Percentiles rank a stretch among this genome's conserved stretches.
Conservation (phyloP, 2,797 vertebrate species). For the Chrosomus eos region DNA sequence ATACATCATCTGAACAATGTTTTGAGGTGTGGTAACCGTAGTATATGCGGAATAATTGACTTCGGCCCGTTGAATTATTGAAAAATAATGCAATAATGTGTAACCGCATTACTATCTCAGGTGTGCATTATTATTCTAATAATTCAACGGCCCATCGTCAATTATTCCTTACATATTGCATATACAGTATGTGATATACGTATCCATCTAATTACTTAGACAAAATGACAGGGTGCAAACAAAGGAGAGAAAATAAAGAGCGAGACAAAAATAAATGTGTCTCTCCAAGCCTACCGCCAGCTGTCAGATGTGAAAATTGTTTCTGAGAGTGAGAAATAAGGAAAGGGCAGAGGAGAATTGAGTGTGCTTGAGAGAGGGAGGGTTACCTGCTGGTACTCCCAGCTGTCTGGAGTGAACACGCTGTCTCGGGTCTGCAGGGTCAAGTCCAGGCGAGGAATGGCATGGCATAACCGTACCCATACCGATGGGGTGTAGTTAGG, state of each 20-base stretch:
- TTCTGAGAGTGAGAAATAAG: slow-evolving; percentile 35
- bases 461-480: slow-evolving; percentile 83
- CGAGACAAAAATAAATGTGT: slow-evolving; percentile 64
- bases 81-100: too few species aligned
- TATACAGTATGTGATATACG: neutral
- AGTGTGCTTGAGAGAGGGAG: slow-evolving; percentile 51
- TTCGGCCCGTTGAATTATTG: too few species aligned
- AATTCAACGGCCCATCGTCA: too few species aligned
- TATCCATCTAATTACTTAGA: too few species aligned
- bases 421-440: slow-evolving; percentile 82
- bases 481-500: slow-evolving; percentile 81
- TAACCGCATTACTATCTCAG: too few species aligned
- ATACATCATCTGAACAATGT: too few species aligned
- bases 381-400: slow-evolving; percentile 86
- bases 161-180: neutral
- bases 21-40: too few species aligned
- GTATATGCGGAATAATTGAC: too few species aligned
- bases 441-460: slow-evolving; percentile 82
- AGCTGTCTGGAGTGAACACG: slow-evolving; percentile 80
- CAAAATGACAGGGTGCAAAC: slow-evolving; percentile 6
- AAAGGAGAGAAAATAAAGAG: slow-evolving; percentile 30
- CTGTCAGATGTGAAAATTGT: slow-evolving; percentile 59
- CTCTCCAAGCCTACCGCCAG: slow-evolving; percentile 44
- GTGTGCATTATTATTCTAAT: too few species aligned
- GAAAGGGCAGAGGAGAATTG: slow-evolving; percentile 16